Evolutionary conservation across 2,888 invertebrate genomes (phyloP).

Genomic region (Leptura quadrifasciata): DNA sequence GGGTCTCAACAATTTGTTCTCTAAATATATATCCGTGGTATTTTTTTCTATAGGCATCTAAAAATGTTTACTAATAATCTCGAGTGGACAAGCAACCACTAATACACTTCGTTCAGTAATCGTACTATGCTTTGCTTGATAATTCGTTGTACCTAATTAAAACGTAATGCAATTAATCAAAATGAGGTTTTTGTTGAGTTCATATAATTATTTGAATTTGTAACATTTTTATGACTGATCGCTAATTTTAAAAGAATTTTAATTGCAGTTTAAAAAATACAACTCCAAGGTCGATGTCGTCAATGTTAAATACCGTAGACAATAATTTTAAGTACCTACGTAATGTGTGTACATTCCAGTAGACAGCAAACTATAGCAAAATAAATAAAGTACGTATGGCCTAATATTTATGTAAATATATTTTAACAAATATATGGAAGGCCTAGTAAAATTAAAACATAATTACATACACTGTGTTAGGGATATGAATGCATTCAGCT

Average conservation of each 20-base stretch:
- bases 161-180: too few species aligned
- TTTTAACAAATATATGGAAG: too few species aligned
- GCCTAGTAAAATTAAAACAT: neutral
- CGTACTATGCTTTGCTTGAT: too few species aligned
- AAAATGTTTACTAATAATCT: too few species aligned
- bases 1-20: neutral
- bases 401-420: neutral
- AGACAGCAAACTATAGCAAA: neutral
- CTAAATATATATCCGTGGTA: neutral
- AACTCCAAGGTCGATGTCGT: slow-evolving; percentile 3
- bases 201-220: too few species aligned
- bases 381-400: neutral
- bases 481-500: neutral
- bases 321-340: neutral
- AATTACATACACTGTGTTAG: neutral
- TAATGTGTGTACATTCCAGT: neutral
- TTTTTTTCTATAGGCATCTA: neutral
- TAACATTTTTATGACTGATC: neutral
- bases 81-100: too few species aligned
- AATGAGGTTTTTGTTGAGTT: too few species aligned
- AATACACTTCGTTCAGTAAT: too few species aligned
- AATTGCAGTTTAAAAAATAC: neutral
- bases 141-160: too few species aligned
- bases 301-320: slow-evolving; percentile 21
- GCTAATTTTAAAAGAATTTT: neutral